A percentile compares a stretch with the other conserved stretches of the same genome.
Conservation (phyloP, 2,113 vertebrate genomes). For the Callithrix jacchus region DNA sequence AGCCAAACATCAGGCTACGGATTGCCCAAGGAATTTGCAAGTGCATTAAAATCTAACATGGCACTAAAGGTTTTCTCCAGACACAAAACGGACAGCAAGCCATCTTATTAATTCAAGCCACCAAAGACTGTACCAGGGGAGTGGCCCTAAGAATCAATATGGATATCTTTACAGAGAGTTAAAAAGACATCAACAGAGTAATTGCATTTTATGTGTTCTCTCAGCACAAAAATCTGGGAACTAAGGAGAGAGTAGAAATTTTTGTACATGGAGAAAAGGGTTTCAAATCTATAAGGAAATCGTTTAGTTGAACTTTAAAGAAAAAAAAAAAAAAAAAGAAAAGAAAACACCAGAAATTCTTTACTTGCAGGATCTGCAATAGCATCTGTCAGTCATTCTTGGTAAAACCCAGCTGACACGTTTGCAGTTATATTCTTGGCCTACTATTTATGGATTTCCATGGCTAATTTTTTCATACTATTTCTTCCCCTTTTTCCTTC, state of each 20-base stretch:
- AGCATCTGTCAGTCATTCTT: neutral
- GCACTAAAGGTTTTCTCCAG: neutral
- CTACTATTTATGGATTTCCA: constrained; percentile 62
- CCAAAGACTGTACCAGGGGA: neutral
- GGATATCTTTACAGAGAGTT: neutral
- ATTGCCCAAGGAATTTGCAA: neutral
- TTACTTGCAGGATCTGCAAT: neutral
- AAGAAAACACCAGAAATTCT: neutral
- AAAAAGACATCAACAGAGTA: neutral
- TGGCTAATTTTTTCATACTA: constrained; percentile 57
- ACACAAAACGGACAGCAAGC: neutral
- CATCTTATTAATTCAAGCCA: neutral
- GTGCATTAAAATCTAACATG: neutral
- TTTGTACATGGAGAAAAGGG: neutral
- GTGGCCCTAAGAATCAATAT: neutral
- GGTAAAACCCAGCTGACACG: neutral
- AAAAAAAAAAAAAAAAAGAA: constrained; percentile 19
- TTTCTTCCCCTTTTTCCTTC: constrained; percentile 37
- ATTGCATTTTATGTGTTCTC: neutral
- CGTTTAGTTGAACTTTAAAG: neutral
- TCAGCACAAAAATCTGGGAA: neutral
- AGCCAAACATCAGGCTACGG: neutral
- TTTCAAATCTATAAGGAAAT: constrained; percentile 12
- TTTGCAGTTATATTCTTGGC: neutral
- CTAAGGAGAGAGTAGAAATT: neutral